Evolutionary conservation across 2,797 vertebrate genomes (phyloP).

Genomic region (Schizopygopsis pylzovi): DNA sequence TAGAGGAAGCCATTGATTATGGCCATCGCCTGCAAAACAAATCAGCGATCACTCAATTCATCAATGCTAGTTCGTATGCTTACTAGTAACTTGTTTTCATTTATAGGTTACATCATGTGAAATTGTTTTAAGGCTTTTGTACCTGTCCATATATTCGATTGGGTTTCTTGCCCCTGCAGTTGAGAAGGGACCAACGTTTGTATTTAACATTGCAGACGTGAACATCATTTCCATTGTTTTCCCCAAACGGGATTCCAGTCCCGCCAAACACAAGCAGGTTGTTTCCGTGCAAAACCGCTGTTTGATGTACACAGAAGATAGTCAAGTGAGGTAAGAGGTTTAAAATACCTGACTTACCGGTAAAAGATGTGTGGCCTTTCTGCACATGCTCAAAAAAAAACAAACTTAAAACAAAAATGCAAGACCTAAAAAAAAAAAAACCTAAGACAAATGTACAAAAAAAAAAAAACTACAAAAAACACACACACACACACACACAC

Average conservation of each 20-base stretch:
- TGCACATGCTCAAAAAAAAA: not conserved
- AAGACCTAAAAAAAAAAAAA: not conserved
- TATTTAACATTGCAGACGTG: conserved; percentile 98
- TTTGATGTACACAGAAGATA: not conserved
- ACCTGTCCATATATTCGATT: conserved; percentile 98
- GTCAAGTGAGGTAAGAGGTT: not conserved
- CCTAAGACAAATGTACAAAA: not conserved
- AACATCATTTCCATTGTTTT: conserved; percentile 96
- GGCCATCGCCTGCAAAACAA: conserved; percentile 76
- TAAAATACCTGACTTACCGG: not conserved
- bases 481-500: no score
- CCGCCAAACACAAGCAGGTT: conserved; percentile 98
- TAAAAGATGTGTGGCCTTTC: not conserved
- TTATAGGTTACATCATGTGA: not conserved
- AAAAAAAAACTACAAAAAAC: not conserved
- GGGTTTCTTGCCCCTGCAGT: conserved; percentile 96
- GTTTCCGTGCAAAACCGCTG: conserved; percentile 96
- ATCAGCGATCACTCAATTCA: not conserved
- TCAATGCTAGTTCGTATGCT: not conserved
- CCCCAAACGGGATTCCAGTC: conserved; percentile 96
- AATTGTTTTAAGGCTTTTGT: not conserved
- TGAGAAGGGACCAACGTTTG: conserved; percentile 95
- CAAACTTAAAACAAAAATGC: not conserved
- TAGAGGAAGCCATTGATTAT: conserved; percentile 97
- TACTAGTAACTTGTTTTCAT: not conserved